Conservation (phyloP, 2,888 invertebrate genomes). For the Tenthredo scrophulariae region DNA sequence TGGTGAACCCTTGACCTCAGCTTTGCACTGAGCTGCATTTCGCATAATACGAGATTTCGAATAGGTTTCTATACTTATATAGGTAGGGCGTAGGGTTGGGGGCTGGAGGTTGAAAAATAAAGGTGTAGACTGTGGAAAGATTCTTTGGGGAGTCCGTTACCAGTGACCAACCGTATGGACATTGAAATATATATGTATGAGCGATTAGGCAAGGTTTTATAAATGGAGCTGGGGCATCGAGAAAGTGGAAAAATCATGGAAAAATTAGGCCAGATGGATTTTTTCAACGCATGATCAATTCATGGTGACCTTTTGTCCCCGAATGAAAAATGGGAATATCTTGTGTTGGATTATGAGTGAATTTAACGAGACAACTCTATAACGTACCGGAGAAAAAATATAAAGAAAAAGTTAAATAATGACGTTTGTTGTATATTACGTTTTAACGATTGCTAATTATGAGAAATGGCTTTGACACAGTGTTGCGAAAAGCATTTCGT, state of each 20-base stretch:
- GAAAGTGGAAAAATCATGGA: neutral
- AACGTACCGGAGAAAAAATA: neutral
- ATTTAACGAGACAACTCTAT: neutral
- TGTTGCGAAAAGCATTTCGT: conserved; percentile 15
- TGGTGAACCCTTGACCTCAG: conserved; percentile 72
- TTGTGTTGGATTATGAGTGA: neutral
- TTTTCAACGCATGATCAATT: conserved; percentile 35
- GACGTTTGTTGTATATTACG: neutral
- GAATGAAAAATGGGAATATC: neutral
- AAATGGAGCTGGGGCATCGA: neutral
- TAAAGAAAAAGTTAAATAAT: neutral
- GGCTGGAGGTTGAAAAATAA: conserved; percentile 29
- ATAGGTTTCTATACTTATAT: conserved; percentile 26
- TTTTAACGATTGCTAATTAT: conserved; percentile 34
- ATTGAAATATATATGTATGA: neutral
- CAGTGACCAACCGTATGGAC: conserved; percentile 19
- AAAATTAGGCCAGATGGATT: conserved; percentile 35
- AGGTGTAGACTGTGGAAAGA: conserved; percentile 23
- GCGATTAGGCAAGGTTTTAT: conserved; percentile 49
- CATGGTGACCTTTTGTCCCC: neutral
- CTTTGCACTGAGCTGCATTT: conserved; percentile 58
- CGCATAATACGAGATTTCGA: conserved; percentile 58
- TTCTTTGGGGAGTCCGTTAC: conserved; percentile 20
- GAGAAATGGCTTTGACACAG: conserved; percentile 45
- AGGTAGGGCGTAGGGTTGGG: conserved; percentile 3